Base-by-base conservation (phyloP, 2,113 vertebrate genomes). In the Elephantulus edwardii region DNA sequence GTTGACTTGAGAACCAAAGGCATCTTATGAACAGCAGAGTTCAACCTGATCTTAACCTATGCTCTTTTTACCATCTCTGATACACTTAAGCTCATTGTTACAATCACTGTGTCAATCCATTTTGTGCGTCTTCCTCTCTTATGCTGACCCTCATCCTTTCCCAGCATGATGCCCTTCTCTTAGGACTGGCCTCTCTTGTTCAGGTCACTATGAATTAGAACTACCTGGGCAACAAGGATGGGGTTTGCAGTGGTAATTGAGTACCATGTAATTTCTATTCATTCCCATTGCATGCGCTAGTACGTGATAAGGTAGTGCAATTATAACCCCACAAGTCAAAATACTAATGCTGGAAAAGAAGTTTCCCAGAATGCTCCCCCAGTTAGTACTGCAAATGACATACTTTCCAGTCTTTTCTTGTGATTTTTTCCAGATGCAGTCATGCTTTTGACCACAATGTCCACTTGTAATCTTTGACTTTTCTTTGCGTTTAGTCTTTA, bases 351-450 rank as follows among this genome's bases (percentile, higher is more conserved):
- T 42, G 22, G 38, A n/a, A 81, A n/a, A 14, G 4, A 17, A 68
- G 8, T 42, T 60, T 26, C 46, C 46, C 60, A 58, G 16, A 8
- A 35, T 28, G 20, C 28, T n/a, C 71, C 22, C 38, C 13, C 12
- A 33, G 26, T 44, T 10, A 40, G 11, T 62, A 56, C 6, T 19
- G 22, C 71, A 16, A 26, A 11, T 40, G 8, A 19, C 76, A 80
- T 54, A 48, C 13, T 54, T 75, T 10, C 38, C 6, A 17, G 75
- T 28, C 30, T 60, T 74, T 40, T 88, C 72, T 78, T 62, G 62
- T 58, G 85, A 86, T 72, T 66, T 74, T 82, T 93, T 86, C 62
- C 79, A 52, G 71, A 68, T 66, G 17, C 3, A 26, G n/a, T 58
- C 72, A 58, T 74, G 16, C 26, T 46, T 86, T 86, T 64, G 38